Evolutionary conservation across 92 coral and sea anemone genomes (phyloP).

Genomic region (Plumapathes pennacea): DNA sequence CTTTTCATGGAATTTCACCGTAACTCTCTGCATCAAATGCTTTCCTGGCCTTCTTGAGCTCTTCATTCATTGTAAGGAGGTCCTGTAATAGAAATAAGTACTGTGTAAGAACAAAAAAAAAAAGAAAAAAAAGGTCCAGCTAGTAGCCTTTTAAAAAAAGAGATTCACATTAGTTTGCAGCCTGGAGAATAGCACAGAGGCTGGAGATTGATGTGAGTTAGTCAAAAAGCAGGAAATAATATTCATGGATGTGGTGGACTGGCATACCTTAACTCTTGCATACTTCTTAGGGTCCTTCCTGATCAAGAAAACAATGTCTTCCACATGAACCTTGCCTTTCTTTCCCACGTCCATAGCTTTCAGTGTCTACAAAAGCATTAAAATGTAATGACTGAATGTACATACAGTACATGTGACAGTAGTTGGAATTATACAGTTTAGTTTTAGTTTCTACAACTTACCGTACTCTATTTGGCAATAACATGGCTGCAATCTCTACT

Average conservation of each 20-base stretch:
- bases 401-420: no score
- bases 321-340: constrained; percentile 94
- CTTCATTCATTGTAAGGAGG: constrained; percentile 97
- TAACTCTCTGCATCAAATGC: constrained; percentile 99
- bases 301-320: constrained; percentile 91
- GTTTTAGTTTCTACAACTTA: no score
- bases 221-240: no score
- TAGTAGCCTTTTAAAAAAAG: neutral
- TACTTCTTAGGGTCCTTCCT: constrained; percentile 97
- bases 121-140: neutral
- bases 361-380: constrained; percentile 59
- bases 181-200: no score
- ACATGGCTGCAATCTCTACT: no score
- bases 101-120: neutral
- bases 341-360: constrained; percentile 99
- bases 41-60: constrained; percentile 94
- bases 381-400: neutral
- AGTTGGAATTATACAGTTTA: no score
- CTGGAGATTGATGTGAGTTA: no score
- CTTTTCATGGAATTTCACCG: constrained; percentile 81
- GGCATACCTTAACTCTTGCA: constrained; percentile 93
- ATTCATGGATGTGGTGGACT: no score
- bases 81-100: constrained; percentile 49
- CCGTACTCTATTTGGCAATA: no score
- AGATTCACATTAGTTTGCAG: no score